Conservation (phyloP, 2,888 invertebrate genomes). For the Alentia gelatinosa region DNA sequence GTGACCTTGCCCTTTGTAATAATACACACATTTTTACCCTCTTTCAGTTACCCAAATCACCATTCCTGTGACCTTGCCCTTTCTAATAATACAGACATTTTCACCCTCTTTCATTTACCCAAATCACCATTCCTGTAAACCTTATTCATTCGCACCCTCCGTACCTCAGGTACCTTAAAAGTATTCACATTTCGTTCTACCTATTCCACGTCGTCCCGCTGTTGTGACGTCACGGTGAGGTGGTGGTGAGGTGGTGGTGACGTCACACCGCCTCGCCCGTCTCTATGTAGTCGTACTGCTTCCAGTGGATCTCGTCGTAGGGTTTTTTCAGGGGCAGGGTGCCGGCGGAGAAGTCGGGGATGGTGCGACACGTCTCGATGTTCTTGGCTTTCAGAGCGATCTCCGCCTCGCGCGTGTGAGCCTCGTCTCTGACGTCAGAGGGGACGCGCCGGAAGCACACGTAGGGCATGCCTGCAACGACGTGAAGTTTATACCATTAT, state of each 20-base stretch:
- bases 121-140: not conserved
- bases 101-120: no score
- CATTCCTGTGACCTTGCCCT: no score
- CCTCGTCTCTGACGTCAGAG: conserved; percentile 41
- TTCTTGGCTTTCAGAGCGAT: conserved; percentile 41
- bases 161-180: no score
- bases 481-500: no score
- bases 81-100: no score
- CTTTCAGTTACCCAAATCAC: no score
- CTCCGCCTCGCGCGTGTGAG: conserved; percentile 36
- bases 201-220: no score
- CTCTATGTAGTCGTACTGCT: conserved; percentile 44
- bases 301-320: conserved; percentile 42
- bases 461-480: conserved; percentile 38
- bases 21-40: no score
- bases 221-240: no score
- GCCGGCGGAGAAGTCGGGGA: conserved; percentile 37
- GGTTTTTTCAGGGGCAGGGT: conserved; percentile 11
- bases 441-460: conserved; percentile 32
- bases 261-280: not conserved
- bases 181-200: no score
- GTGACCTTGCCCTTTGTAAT: no score
- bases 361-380: conserved; percentile 45
- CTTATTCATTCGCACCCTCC: not conserved
- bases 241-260: not conserved